Conservation (phyloP, 2,888 invertebrate genomes). For the Trachelus stipa region DNA sequence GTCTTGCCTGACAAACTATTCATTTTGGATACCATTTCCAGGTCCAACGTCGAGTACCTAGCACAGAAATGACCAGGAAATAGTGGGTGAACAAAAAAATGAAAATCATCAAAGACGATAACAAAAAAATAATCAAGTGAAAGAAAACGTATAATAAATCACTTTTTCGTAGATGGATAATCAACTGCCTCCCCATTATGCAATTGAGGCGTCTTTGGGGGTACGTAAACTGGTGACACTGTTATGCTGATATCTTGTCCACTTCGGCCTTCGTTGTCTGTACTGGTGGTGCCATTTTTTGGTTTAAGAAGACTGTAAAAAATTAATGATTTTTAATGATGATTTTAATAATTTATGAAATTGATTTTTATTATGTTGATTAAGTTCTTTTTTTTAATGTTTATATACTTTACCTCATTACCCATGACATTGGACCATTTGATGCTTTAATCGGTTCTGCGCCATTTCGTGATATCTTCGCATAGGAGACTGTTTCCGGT, state of each 20-base stretch:
- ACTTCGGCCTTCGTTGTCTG: constrained; percentile 29
- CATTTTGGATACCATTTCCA: constrained; percentile 44
- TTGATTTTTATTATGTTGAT: neutral
- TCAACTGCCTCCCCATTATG: constrained; percentile 55
- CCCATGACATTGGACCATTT: constrained; percentile 29
- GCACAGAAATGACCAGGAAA: neutral
- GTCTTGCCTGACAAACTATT: constrained; percentile 33
- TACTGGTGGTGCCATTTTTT: neutral
- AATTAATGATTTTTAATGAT: neutral
- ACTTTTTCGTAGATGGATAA: constrained; percentile 45
- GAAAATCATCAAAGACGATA: neutral
- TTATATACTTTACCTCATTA: constrained; percentile 29
- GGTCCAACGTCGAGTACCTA: constrained; percentile 53
- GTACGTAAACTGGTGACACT: constrained; percentile 50
- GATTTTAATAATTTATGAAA: neutral
- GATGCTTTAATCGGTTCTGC: constrained; percentile 18
- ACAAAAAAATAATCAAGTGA: neutral
- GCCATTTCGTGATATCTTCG: constrained; percentile 50
- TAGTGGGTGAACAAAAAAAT: neutral
- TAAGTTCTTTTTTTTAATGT: neutral
- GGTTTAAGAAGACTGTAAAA: neutral
- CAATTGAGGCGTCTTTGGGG: constrained; percentile 40
- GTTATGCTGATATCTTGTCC: constrained; percentile 48
- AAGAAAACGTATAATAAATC: constrained; percentile 16
- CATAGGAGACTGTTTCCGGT: constrained; percentile 48